Conservation (phyloP, 2,888 invertebrate genomes). For the Phortica magna region DNA sequence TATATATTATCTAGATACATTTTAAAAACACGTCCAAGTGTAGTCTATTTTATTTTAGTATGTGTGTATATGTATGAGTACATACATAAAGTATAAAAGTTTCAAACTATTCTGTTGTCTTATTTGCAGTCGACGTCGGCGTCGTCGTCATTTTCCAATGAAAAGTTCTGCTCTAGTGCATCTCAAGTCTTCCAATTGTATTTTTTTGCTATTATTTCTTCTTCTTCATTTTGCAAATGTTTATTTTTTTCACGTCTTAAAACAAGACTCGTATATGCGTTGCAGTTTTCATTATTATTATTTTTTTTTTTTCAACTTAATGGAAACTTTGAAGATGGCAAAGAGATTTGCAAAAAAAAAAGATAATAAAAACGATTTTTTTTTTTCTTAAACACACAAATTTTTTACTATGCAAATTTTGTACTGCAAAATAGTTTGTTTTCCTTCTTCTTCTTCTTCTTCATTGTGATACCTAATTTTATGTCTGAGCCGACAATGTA, state of each 20-base stretch:
- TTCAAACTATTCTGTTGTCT: slow-evolving; percentile 29
- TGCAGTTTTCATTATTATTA: slow-evolving; percentile 5
- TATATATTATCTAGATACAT: no score
- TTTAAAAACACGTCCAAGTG: no score
- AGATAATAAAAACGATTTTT: background rate
- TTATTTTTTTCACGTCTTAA: slow-evolving; percentile 6
- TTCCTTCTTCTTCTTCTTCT: background rate
- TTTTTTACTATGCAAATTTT: slow-evolving; percentile 19
- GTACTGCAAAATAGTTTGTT: slow-evolving; percentile 11
- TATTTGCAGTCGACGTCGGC: background rate
- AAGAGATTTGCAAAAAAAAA: slow-evolving; percentile 1
- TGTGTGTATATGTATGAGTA: no score
- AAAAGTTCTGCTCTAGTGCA: slow-evolving; percentile 63
- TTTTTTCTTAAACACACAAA: background rate
- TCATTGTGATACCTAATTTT: background rate
- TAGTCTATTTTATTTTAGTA: no score
- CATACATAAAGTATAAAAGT: background rate
- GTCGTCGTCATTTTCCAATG: slow-evolving; percentile 40
- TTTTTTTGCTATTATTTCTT: slow-evolving; percentile 11
- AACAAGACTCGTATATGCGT: slow-evolving; percentile 15
- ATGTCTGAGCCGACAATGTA: background rate
- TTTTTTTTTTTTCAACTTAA: background rate
- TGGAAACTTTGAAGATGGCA: background rate
- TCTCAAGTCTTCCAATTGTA: slow-evolving; percentile 55
- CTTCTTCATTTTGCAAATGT: background rate